Evolutionary conservation across 2,113 vertebrate species (phyloP), one percentile per base, ranked within the genome.

Genomic region (Syngnathus typhle): DNA sequence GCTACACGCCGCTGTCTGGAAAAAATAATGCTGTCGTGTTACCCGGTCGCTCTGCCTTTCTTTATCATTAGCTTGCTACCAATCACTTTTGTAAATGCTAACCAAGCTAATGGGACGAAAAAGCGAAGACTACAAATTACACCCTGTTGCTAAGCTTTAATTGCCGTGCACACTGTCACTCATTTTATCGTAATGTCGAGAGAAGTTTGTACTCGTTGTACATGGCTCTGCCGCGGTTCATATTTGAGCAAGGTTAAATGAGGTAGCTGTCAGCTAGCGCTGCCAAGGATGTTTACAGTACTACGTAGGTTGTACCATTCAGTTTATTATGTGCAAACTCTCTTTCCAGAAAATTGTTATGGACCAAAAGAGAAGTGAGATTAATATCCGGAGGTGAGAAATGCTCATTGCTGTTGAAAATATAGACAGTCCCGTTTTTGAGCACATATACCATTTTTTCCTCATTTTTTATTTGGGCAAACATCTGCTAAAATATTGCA

Each of bases 341-440:
- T 77, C 6, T 18, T 16, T 38, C 54, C 73, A 92, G 91, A 56
- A 90, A 86, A 60, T 27, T 88, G 52, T 75, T 88, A 88, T 92
- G 90, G 90, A 84, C 85, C 79, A 84, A 62, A 78, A 81, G 83
- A 79, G 76, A 81, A 9, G 77, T 87, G 75, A 87, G 89, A 71
- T 71, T 84, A 32, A 77, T 82, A 15, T 92, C 91, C 47, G 83
- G 87, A 75, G 89, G 91, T 92, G 75, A 87, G 90, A 75, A 6
- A 39, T 19, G 39, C 16, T 12, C 32, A 44, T 13, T 59, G 36
- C 54, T 19, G 38, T 49, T 47, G 49, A 44, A 13, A 9, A 21
- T 7, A 43, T 15, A 27, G 27, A 32, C 27, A 32, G 27, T 3
- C 27, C 27, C 3, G 27, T 32, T 32, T 32, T 3, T 32, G 27